These are phyloP conservation scores for Trachymyrmex cornetzi DNA, from an alignment of 1,140 invertebrate species.

Conservation along the genomic window DNA sequence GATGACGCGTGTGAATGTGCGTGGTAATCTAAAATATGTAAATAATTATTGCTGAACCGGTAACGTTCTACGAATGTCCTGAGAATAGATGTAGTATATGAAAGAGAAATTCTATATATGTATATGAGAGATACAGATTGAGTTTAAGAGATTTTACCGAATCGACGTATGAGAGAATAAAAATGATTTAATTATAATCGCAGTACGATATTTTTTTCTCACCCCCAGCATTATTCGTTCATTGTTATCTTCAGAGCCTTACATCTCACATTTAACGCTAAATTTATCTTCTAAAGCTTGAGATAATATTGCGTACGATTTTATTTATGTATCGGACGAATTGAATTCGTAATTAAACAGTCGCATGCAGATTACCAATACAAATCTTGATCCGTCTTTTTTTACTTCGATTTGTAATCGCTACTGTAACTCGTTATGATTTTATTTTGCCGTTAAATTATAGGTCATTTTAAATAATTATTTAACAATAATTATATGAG, in stretches of 20 bases:
- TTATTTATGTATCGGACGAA: not conserved
- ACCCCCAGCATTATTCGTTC: not conserved
- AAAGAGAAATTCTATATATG: conserved; percentile 70
- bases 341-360: not conserved
- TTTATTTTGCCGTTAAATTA: not conserved
- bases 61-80: conserved; percentile 54
- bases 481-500: conserved; percentile 15
- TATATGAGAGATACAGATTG: conserved; percentile 67
- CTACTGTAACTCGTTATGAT: not conserved
- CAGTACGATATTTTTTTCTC: not conserved
- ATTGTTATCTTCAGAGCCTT: not conserved
- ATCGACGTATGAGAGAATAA: conserved; percentile 71
- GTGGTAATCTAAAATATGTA: conserved; percentile 65
- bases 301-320: not conserved
- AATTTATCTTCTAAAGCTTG: not conserved
- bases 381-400: not conserved
- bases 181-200: conserved; percentile 69
- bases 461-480: not conserved
- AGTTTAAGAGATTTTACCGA: conserved; percentile 75
- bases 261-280: not conserved
- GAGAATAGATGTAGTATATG: conserved; percentile 53
- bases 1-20: not conserved
- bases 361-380: not conserved
- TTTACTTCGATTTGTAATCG: not conserved
- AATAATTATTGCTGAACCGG: conserved; percentile 48